Base-by-base conservation (phyloP, 2,113 vertebrate species). In the Petrocephalus zakoni region DNA sequence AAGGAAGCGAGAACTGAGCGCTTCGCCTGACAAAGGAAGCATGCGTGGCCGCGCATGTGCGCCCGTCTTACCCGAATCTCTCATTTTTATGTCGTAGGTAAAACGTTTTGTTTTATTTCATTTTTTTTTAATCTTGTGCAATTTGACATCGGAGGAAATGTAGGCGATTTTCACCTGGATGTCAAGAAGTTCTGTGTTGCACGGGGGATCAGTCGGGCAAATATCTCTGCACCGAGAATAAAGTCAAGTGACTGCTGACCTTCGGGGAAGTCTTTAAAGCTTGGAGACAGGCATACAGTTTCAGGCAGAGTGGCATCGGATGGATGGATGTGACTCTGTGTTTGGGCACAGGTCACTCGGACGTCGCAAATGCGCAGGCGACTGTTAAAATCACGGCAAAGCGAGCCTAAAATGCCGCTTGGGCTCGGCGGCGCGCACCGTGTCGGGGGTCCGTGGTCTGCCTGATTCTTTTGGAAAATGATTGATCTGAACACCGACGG, bases 401-500 rank as follows among this genome's bases (percentile, higher is more conserved):
- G 47, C 51, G 75, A 22, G 68, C 8, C 81, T 21, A 83, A 83
- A 49, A 83, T 49, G 46, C 46, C 7, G 37, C 21, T 83, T 25
- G 17, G n/a, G 86, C 51, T 46, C 78, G 55, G 34, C 49, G 37
- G 34, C 51, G 37, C 15, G 82, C 90, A 88, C 25, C 0, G 93
- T 94, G 93, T 55, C 87, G 25, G 90, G 47, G 68, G 53, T 90
- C 89, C 0, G 86, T 51, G 91, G 88, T 22, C 88, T 87, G 90
- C 81, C 89, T 10, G 88, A 5, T 83, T 87, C 88, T 91, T 87
- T 87, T 88, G 90, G 89, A 90, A 89, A 91, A 97, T 96, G 97
- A 94, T 95, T 91, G 92, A 96, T 85, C 93, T 95, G 92, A 95
- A 95, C 94, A 93, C 94, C 82, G 97, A 98, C 93, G 95, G 97